Percentiles rank a stretch among this genome's conserved stretches.
These are phyloP conservation scores for Malurus leucopterus DNA, from an alignment of 2,797 vertebrate genomes.

Conservation along the genomic window DNA sequence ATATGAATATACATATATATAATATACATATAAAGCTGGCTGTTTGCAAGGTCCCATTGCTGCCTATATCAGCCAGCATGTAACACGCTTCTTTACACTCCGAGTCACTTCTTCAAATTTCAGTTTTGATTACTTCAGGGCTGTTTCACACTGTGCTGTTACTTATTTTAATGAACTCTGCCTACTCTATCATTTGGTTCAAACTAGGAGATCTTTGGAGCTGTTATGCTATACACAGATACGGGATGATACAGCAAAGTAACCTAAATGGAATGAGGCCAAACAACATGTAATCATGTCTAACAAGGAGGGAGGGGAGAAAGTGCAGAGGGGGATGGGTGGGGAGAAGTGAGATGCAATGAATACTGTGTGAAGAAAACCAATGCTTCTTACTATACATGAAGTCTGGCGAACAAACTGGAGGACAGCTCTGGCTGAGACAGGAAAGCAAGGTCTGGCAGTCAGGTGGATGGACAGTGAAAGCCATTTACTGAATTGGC, in stretches of 20 bases:
- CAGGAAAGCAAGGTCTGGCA: not conserved
- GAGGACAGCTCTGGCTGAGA: not conserved
- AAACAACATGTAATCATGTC: constrained; percentile 40
- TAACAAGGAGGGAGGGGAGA: constrained; percentile 8
- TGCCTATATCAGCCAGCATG: not conserved
- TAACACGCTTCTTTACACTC: not conserved
- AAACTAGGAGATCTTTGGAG: constrained; percentile 6
- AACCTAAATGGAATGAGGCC: constrained; percentile 49
- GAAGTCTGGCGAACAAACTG: not conserved
- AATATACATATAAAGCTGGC: not conserved
- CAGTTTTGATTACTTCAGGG: constrained; percentile 44
- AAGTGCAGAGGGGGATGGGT: not conserved
- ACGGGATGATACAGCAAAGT: constrained; percentile 40
- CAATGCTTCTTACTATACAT: not conserved
- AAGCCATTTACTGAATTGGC: not conserved
- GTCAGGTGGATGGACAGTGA: not conserved
- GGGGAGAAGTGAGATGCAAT: not conserved
- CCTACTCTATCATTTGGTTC: constrained; percentile 34
- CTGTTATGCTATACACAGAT: not conserved
- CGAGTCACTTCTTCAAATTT: constrained; percentile 23
- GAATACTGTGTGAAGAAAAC: not conserved
- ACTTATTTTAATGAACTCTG: constrained; percentile 54
- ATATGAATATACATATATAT: not conserved
- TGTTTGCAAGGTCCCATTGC: not conserved
- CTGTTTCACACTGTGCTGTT: constrained; percentile 12